Evolutionary conservation across 2,888 invertebrate genomes (phyloP), one percentile per base, ranked within the genome.

Genomic region (Spilarctia lutea): DNA sequence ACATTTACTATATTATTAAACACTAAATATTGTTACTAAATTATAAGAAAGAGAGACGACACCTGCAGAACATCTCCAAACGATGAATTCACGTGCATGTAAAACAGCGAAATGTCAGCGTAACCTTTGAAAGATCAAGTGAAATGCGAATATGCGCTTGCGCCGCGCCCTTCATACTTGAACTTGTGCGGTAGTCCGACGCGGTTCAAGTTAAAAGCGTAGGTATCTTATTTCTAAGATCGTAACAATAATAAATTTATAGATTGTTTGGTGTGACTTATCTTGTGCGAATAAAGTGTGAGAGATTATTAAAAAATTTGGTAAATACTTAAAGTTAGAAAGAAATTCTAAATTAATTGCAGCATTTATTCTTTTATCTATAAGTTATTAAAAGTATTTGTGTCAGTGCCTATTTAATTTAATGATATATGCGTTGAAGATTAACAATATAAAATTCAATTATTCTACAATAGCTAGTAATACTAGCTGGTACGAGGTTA

Each of bases 151-250:
- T 81, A 75, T 77, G 80, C 76, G 81, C 80, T 71, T 77, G 91
- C 91, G 83, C 86, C 86, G 86, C 80, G 92, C 91, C 91, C 93
- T 92, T 93, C 92, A 91, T 90, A 88, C 93, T 92, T 93, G 93
- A 93, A 93, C 93, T 90, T 89, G 88, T 69, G 56, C 67, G 75
- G 76, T 76, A 86, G 86, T 86, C 82, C 75, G 72, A 68, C 60
- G 42, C 35, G 83, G 83, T 48, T 56, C 73, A 84, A 81, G 81
- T 73, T 30, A 82, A 18, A 42, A 81, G 78, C 74, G 72, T 70
- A 7, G n/a, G n/a, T 24, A 30, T 0, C 0, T 48, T 0, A 6
- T 45, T 2, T 45, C 20, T 48, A 20, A 48, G 20, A 48, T 18
- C 16, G 4, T 10, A 48, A 48, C 48, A 4, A 48, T 1, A 48